Evolutionary conservation across 2,888 invertebrate genomes (phyloP).

Genomic region (Zhengitettix transpicula): DNA sequence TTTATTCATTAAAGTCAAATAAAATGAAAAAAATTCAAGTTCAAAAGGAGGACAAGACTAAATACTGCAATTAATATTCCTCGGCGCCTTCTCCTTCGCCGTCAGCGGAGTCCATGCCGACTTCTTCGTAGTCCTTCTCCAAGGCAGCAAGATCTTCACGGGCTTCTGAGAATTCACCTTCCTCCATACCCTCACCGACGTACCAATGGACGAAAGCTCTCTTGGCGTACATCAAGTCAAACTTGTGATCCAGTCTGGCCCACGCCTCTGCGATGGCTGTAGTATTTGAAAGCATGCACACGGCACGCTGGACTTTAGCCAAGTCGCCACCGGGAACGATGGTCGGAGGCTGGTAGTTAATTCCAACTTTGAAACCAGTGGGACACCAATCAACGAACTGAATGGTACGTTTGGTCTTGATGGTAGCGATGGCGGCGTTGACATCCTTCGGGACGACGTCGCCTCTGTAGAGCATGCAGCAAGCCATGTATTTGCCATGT

Average conservation of each 20-base stretch:
- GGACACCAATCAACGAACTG: slow-evolving; percentile 34
- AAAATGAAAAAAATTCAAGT: too few relatives aligned
- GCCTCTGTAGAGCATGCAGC: slow-evolving; percentile 60
- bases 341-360: slow-evolving; percentile 33
- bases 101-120: slow-evolving; percentile 46
- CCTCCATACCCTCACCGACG: slow-evolving; percentile 51
- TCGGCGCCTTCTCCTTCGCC: slow-evolving; percentile 38
- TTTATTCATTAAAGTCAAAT: too few relatives aligned
- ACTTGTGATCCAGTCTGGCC: slow-evolving; percentile 48
- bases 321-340: slow-evolving; percentile 33
- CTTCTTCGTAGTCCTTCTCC: slow-evolving; percentile 66
- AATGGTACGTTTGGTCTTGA: slow-evolving; percentile 17
- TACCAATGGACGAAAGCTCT: slow-evolving; percentile 60
- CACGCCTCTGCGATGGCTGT: slow-evolving; percentile 51
- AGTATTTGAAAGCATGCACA: slow-evolving; percentile 51
- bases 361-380: slow-evolving; percentile 22
- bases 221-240: slow-evolving; percentile 52
- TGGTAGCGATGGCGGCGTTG: slow-evolving; percentile 30
- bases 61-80: slow-evolving; percentile 42
- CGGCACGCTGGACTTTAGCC: slow-evolving; percentile 43
- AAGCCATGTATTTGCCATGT: slow-evolving; percentile 89
- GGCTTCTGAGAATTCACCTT: slow-evolving; percentile 50
- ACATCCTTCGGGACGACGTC: slow-evolving; percentile 31
- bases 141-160: slow-evolving; percentile 69
- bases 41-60: not conserved